Conservation (phyloP, 2,113 vertebrate species). For the Python bivittatus region DNA sequence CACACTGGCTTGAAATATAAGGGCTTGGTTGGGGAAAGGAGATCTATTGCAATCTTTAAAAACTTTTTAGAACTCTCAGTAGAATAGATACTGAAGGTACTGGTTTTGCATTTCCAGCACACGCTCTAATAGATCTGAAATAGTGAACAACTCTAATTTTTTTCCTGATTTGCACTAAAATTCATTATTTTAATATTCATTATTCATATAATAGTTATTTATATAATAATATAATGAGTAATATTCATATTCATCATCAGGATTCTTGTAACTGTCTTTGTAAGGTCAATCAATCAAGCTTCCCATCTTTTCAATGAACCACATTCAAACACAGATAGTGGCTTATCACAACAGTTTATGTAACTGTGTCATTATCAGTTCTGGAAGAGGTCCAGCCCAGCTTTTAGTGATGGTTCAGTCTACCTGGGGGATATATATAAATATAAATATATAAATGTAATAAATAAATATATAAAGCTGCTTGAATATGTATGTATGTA, state of each 20-base stretch:
- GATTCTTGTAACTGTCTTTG: neutral
- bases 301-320: neutral
- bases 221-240: neutral
- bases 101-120: neutral
- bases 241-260: neutral
- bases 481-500: no score
- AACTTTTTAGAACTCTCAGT: neutral
- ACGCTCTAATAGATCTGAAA: neutral
- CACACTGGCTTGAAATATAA: neutral
- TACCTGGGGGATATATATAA: no score
- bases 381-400: neutral
- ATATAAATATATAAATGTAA: no score
- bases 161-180: neutral
- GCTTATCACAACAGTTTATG: neutral
- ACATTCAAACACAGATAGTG: neutral
- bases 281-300: neutral
- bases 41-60: neutral
- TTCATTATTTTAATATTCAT: neutral
- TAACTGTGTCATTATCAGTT: neutral
- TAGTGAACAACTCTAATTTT: neutral
- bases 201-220: neutral
- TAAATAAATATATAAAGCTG: no score
- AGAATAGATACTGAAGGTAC: neutral
- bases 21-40: neutral
- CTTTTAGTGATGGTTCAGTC: neutral